Base-by-base conservation (phyloP, 1,140 invertebrate species). In the Trichogramma pretiosum region DNA sequence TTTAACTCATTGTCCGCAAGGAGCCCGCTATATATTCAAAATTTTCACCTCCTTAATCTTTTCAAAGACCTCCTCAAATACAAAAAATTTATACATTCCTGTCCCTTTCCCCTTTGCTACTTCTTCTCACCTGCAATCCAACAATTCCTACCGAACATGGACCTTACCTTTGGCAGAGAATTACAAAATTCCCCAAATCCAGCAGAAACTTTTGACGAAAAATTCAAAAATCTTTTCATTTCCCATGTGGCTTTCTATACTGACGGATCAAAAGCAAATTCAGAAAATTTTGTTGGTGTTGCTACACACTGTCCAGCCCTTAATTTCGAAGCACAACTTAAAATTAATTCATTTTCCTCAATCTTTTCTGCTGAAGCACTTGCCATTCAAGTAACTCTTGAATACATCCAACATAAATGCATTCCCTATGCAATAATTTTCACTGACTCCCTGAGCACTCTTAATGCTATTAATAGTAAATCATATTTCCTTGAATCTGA, bases 361-460 rank as follows among this genome's bases (percentile, higher is more conserved):
- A 42, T 48, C 14, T 41, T 41, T n/a, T 17, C 47, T 5, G 47
- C 38, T 0, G 39, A 42, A 35, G 38, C 47, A 18, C 23, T 48
- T 2, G 39, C 47, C 2, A 42, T 42, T 11, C 39, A 19, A 1
- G 1, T 23, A n/a, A 43, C 14, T 3, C 39, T 43, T 26, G 30
- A 30, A 13, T 14, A 1, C n/a, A 49, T 49, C 13, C n/a, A 16
- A 11, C 21, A 43, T 7, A 13, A 16, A 9, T n/a, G 23, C 11
- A 37, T 49, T n/a, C 9, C 34, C 13, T 5, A n/a, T 13, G 42
- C 32, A 5, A 23, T 30, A 1, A 49, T 49, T 7, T 43, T 49
- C 14, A 13, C 40, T 11, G 47, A 43, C 24, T 43, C 40, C 13
- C 39, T 42, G 3, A 44, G 42, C 19, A 35, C 22, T 23, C 42